These are phyloP conservation scores for Acrocephalus kingi DNA, from an alignment of 2,113 vertebrate genomes.

Conservation along the genomic window DNA sequence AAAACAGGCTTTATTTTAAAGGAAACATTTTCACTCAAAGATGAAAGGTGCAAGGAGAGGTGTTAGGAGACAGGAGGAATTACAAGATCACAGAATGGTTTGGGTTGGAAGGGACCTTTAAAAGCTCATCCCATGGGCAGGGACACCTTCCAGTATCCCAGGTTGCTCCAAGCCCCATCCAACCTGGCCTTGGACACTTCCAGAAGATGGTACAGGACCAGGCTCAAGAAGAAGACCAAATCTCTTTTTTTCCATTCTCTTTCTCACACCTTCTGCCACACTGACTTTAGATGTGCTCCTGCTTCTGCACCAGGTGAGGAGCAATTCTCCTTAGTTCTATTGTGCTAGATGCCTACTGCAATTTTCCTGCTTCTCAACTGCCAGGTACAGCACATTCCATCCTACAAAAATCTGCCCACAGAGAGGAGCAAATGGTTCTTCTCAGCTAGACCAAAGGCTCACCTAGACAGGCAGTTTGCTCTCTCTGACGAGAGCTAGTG, in stretches of 20 bases:
- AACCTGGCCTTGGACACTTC: not conserved
- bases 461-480: not conserved
- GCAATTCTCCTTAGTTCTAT: not conserved
- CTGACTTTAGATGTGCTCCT: not conserved
- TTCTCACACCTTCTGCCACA: not conserved
- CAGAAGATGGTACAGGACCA: not conserved
- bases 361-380: not conserved
- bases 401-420: not conserved
- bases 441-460: not conserved
- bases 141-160: not conserved
- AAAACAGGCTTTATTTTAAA: slow-evolving; percentile 11
- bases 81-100: not conserved
- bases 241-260: not conserved
- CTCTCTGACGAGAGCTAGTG: not conserved
- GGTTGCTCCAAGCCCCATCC: not conserved
- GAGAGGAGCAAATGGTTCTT: not conserved
- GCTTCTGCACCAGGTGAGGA: not conserved
- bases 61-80: not conserved
- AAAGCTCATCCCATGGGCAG: not conserved
- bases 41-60: not conserved
- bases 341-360: not conserved
- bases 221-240: not conserved
- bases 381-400: not conserved
- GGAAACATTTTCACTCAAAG: not conserved
- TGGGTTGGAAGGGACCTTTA: not conserved